A percentile compares a stretch with the other conserved stretches of the same genome.
These are phyloP conservation scores for Protonemura montana DNA, from an alignment of 2,888 invertebrate species.

Conservation along the genomic window DNA sequence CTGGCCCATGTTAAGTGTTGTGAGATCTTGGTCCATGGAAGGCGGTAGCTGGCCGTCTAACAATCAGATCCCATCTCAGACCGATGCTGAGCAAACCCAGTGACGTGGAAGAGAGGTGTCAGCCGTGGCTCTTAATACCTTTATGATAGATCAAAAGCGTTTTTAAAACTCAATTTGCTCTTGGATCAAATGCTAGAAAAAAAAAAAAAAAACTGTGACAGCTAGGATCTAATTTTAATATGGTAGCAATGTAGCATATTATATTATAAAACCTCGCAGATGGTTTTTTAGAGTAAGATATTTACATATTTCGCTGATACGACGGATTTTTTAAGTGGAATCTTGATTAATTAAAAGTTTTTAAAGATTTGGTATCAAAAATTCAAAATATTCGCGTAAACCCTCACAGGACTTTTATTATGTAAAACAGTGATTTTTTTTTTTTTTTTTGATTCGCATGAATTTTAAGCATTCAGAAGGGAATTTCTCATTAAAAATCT, in stretches of 20 bases:
- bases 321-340: not conserved
- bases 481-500: conserved; percentile 12
- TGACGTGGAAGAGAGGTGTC: conserved; percentile 16
- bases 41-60: conserved; percentile 23
- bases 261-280: conserved; percentile 15
- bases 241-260: not conserved
- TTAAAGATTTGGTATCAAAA: not conserved
- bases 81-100: not conserved
- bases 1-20: not conserved
- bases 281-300: not conserved
- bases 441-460: not conserved
- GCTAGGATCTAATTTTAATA: not conserved
- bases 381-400: not conserved
- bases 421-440: not conserved
- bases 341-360: conserved; percentile 1
- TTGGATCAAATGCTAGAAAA: not conserved
- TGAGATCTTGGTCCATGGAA: not conserved
- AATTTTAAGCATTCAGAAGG: not conserved
- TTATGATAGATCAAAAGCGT: conserved; percentile 15
- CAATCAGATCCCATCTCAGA: conserved; percentile 17
- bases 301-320: not conserved
- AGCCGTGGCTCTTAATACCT: conserved; percentile 9
- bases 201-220: conserved; percentile 4
- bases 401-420: not conserved
- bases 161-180: conserved; percentile 29